Evolutionary conservation across 2,797 vertebrate genomes (phyloP), one percentile per base, ranked within the genome.

Genomic region (Balearica regulorum): DNA sequence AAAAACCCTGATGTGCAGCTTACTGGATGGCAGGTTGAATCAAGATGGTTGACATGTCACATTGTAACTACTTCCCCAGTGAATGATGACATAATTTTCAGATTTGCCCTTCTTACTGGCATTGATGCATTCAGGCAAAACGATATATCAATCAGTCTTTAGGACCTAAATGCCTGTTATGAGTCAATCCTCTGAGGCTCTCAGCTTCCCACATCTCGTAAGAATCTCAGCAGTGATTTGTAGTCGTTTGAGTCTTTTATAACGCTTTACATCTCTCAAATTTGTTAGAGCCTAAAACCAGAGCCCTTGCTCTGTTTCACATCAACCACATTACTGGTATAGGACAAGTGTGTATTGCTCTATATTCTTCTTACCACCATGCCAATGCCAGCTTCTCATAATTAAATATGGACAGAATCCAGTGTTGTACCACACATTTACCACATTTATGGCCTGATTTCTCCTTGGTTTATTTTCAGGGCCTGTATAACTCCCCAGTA

Each of bases 41-140:
- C 75, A 86, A 78, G 85, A 54, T 33, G 51, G 87, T 85, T 86
- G 87, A 90, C 85, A 51, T 62, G 79, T 88, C 94, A 88, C 1
- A 6, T 39, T 85, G 83, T 85, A 94, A 96, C 71, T 94, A 94
- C 58, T 90, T 95, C 77, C 28, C 39, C 51, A 33, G 48, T 96
- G 94, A 96, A 90, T 94, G 62, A 97, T 93, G 85, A 84, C 66
- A 95, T 89, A 72, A 94, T 93, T 94, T 96, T 83, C 87, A 87
- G 66, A 91, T 94, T 91, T 94, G 89, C 62, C 87, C 93, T 96
- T 97, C 94, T 82, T 57, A 19, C 72, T 72, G 65, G 69, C 80
- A 62, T 84, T 89, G 93, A 93, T 94, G 89, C 90, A 90, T 93
- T 91, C 87, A 94, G 83, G 66, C 83, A 96, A 76, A 94, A 76